phyloP scores from a whole-genome alignment of 2,888 invertebrate genomes.

The Esperia sulphurella region DNA sequence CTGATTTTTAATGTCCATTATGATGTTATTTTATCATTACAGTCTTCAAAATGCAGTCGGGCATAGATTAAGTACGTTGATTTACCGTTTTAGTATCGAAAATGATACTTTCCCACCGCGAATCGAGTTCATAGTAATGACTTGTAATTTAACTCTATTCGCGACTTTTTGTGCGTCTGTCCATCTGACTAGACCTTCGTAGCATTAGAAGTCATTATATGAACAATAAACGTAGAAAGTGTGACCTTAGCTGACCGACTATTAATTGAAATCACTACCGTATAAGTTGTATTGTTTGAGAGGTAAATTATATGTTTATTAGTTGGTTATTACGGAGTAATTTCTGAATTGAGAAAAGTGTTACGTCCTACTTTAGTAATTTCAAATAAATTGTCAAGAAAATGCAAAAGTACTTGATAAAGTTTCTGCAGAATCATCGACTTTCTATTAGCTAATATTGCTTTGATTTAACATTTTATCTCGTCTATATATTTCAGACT shows the following conservation, averaged over 20 bases:
- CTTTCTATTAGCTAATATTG: too few species aligned
- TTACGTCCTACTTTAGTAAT: constrained; percentile 7
- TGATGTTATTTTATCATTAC: too few species aligned
- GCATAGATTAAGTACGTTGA: neutral
- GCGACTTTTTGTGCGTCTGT: constrained; percentile 11
- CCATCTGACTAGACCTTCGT: neutral
- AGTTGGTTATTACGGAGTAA: neutral
- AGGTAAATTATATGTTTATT: constrained; percentile 23
- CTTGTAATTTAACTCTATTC: constrained; percentile 16
- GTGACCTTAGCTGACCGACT: neutral
- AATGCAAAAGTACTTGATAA: neutral
- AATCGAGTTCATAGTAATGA: constrained; percentile 6
- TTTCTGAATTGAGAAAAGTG: constrained; percentile 3
- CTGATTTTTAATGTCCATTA: too few species aligned
- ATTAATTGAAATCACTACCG: neutral
- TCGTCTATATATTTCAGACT: too few species aligned
- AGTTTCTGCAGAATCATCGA: too few species aligned
- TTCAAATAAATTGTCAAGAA: neutral
- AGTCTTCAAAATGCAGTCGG: neutral
- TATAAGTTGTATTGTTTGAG: constrained; percentile 26
- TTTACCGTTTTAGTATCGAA: constrained; percentile 2
- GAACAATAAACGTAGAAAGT: neutral
- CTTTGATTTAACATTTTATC: too few species aligned
- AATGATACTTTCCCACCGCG: constrained; percentile 15
- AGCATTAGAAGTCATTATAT: constrained; percentile 8